Evolutionary conservation across 2,113 vertebrate genomes (phyloP).

Genomic region (Sturnus vulgaris): DNA sequence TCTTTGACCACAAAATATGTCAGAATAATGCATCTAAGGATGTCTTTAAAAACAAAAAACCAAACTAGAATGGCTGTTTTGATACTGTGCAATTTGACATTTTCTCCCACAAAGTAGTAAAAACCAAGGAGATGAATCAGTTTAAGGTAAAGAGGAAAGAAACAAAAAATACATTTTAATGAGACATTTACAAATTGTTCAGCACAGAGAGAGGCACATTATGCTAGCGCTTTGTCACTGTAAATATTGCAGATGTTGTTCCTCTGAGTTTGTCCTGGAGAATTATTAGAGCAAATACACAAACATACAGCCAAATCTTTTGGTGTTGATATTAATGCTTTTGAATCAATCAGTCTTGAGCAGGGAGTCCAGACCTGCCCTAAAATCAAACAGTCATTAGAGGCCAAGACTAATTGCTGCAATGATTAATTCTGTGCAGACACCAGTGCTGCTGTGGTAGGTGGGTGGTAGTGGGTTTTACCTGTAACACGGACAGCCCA

Average conservation of each 20-base stretch:
- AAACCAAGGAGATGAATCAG: constrained; percentile 15
- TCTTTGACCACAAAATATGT: background rate
- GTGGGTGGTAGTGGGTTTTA: background rate
- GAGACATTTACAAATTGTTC: constrained; percentile 65
- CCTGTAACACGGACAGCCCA: background rate
- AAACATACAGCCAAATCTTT: background rate
- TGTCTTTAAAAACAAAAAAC: background rate
- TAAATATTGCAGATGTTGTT: constrained; percentile 53
- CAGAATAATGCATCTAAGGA: background rate
- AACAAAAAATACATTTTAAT: constrained; percentile 64
- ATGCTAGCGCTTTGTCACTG: constrained; percentile 46
- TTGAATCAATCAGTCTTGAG: background rate
- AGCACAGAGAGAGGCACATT: constrained; percentile 19
- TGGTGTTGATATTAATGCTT: constrained; percentile 16
- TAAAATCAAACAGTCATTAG: background rate
- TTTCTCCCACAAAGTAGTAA: constrained; percentile 24
- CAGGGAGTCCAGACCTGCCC: background rate
- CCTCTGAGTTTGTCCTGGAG: constrained; percentile 43
- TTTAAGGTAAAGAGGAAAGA: constrained; percentile 42
- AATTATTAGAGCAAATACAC: constrained; percentile 37
- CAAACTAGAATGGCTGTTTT: background rate
- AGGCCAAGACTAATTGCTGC: background rate
- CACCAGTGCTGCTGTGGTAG: background rate
- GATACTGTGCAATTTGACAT: constrained; percentile 11
- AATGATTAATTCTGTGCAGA: background rate